A percentile compares a stretch with the other conserved stretches of the same genome.
These are phyloP conservation scores for Rousettus madagascariensis DNA, from an alignment of 2,797 vertebrate species.

Conservation along the genomic window DNA sequence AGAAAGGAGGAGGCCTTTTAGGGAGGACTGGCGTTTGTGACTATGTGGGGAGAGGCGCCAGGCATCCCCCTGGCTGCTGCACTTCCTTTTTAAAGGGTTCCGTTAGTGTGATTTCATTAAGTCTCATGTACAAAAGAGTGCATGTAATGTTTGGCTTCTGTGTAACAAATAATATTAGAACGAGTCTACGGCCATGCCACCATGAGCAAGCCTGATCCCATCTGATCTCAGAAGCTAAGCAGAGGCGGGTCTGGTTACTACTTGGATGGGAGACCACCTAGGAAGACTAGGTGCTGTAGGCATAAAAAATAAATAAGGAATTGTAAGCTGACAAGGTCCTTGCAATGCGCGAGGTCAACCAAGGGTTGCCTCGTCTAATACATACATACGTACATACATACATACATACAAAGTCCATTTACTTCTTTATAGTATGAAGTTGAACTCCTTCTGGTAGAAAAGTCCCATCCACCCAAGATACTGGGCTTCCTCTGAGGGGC, in stretches of 20 bases:
- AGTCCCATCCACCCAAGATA: not conserved
- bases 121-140: not conserved
- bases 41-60: not conserved
- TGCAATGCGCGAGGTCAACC: too few relatives aligned
- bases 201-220: too few relatives aligned
- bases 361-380: too few relatives aligned
- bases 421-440: not conserved
- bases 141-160: rapidly evolving
- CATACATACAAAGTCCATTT: not conserved
- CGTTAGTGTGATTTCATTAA: not conserved
- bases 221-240: too few relatives aligned
- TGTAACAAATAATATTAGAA: not conserved
- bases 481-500: not conserved
- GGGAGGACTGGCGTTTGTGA: not conserved
- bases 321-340: too few relatives aligned
- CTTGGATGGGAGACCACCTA: too few relatives aligned
- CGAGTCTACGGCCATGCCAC: too few relatives aligned
- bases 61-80: not conserved
- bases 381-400: too few relatives aligned
- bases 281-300: too few relatives aligned
- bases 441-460: not conserved
- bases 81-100: not conserved
- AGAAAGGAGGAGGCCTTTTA: not conserved
- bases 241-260: too few relatives aligned
- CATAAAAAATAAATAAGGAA: too few relatives aligned